Evolutionary conservation across 1,140 invertebrate genomes (phyloP).

Genomic region (Sminthurides bifidus): DNA sequence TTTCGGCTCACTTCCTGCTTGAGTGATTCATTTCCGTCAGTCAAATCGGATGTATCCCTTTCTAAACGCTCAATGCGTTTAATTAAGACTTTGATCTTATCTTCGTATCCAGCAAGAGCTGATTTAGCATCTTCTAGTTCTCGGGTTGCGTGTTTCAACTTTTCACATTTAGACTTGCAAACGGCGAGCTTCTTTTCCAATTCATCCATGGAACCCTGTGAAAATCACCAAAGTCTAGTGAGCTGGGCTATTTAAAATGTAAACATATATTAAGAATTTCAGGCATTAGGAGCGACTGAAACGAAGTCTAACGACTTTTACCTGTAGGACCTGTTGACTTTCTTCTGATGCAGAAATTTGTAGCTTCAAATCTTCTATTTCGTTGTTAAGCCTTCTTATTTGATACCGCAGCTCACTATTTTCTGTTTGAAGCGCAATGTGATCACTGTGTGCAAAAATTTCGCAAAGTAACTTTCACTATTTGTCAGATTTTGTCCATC

Average conservation of each 20-base stretch:
- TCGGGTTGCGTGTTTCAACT: neutral
- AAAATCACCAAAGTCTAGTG: no score
- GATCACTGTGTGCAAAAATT: neutral
- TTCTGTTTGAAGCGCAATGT: neutral
- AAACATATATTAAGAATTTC: no score
- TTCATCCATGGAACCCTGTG: neutral
- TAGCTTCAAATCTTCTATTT: neutral
- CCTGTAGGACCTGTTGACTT: neutral
- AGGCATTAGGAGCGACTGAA: no score
- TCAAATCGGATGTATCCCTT: neutral
- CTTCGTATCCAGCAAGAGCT: neutral
- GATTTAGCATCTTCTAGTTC: neutral
- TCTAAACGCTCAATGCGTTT: neutral
- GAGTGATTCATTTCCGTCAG: neutral
- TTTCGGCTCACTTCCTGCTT: neutral
- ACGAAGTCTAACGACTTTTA: no score
- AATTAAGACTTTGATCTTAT: neutral
- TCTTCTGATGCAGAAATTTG: neutral
- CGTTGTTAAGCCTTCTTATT: neutral
- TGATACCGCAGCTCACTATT: neutral
- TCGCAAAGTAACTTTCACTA: neutral
- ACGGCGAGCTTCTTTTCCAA: neutral
- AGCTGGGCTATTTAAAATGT: no score
- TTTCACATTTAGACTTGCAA: neutral
- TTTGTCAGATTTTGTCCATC: neutral